Evolutionary conservation across 2,888 invertebrate genomes (phyloP), one percentile per base, ranked within the genome.

Genomic region (Diadegma fenestrale): DNA sequence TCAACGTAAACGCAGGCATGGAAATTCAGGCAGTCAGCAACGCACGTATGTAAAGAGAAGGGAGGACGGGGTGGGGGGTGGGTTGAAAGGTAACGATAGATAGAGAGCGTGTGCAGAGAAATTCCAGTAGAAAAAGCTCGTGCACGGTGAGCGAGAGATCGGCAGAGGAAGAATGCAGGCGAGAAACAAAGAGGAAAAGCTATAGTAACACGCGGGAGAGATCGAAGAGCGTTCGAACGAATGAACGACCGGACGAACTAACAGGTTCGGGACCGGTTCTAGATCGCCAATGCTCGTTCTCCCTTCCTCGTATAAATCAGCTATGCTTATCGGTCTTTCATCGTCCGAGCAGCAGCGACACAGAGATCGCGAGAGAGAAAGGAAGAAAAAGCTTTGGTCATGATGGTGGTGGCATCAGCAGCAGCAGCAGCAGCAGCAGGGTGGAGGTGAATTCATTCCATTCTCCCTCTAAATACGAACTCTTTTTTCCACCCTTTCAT

Each of bases 281-380:
- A 80, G 84, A 88, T 87, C 89, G 90, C 88, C 89, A 88, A 88
- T 87, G 90, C 89, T 90, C 90, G 91, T 90, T 90, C 90, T 45
- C 43, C 76, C 22, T 51, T 41, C 68, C 37, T 90, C 90, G 90
- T 93, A 93, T 93, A 93, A 93, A 93, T 93, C 93, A 93, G 93
- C 93, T 93, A 92, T 93, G 93, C 93, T 93, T 93, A 93, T 93
- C 93, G 93, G 92, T 92, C 93, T 93, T 93, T 93, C 93, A 93
- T 93, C 93, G 91, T 91, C 89, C 91, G 90, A n/a, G n/a, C 66
- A 78, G 66, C 79, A 68, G n/a, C 54, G 26, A 43, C 54, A 72
- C 51, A 69, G 69, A 78, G 33, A 51, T 58, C 19, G 37, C 22
- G 48, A 10, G 54, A 61, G 43, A 43, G 26, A 63, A 19, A 45